phyloP scores from a whole-genome alignment of 2,113 vertebrate species.

The Glareola pratincola region DNA sequence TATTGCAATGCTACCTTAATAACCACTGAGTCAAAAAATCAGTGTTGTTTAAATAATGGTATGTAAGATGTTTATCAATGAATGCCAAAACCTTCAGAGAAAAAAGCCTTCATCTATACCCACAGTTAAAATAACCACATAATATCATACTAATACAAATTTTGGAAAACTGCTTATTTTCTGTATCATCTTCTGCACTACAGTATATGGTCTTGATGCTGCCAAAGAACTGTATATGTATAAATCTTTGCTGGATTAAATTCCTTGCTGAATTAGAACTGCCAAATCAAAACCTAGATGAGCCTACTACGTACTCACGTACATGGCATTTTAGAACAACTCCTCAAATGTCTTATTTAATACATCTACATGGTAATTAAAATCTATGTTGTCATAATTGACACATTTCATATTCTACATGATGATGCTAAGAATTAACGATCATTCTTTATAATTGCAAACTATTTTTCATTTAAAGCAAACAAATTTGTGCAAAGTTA shows the following conservation, averaged over 20 bases:
- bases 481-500: neutral
- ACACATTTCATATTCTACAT: neutral
- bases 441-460: neutral
- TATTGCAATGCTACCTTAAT: neutral
- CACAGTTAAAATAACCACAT: neutral
- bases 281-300: neutral
- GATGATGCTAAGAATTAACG: neutral
- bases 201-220: neutral
- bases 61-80: neutral
- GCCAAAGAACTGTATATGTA: neutral
- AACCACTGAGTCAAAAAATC: neutral
- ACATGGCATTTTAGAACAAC: neutral
- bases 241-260: neutral
- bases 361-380: neutral
- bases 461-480: neutral
- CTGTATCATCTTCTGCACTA: neutral
- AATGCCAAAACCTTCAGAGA: neutral
- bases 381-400: neutral
- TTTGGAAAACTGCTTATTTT: neutral
- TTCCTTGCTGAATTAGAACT: neutral
- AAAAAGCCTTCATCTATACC: neutral
- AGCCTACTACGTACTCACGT: neutral
- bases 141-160: neutral
- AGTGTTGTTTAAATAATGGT: neutral
- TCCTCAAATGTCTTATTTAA: neutral